These are phyloP conservation scores for Abramis brama DNA, from an alignment of 2,113 vertebrate species.

Conservation along the genomic window DNA sequence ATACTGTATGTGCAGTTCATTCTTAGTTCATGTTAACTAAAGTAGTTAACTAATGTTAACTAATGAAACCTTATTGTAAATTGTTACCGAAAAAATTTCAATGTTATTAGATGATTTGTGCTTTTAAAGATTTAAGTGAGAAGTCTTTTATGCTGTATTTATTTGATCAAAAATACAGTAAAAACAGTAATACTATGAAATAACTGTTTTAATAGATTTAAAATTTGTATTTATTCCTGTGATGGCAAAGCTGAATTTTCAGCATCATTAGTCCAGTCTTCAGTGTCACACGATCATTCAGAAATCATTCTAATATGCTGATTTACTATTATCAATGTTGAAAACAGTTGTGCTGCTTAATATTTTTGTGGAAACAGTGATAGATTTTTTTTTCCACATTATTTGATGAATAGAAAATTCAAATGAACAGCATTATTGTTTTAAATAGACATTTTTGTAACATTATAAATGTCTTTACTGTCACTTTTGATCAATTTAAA, in stretches of 20 bases:
- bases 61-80: no score
- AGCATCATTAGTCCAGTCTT: background rate
- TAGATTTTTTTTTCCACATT: no score
- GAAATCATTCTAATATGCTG: background rate
- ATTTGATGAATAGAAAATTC: background rate
- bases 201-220: background rate
- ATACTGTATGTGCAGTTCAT: no score
- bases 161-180: background rate
- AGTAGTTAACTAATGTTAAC: no score
- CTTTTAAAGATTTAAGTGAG: background rate
- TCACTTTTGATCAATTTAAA: no score
- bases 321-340: background rate
- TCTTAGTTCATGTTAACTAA: no score
- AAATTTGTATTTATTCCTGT: no score
- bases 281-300: background rate
- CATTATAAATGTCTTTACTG: background rate
- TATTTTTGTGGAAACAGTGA: background rate
- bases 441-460: background rate
- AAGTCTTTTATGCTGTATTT: background rate
- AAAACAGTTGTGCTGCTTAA: background rate
- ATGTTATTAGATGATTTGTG: background rate
- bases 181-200: background rate
- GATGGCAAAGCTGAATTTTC: no score
- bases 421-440: background rate
- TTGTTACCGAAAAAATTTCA: background rate